Evolutionary conservation across 30 jellyfish, hydroid and myxozoan species (phyloP).

Genomic region (Hydractinia echinata): DNA sequence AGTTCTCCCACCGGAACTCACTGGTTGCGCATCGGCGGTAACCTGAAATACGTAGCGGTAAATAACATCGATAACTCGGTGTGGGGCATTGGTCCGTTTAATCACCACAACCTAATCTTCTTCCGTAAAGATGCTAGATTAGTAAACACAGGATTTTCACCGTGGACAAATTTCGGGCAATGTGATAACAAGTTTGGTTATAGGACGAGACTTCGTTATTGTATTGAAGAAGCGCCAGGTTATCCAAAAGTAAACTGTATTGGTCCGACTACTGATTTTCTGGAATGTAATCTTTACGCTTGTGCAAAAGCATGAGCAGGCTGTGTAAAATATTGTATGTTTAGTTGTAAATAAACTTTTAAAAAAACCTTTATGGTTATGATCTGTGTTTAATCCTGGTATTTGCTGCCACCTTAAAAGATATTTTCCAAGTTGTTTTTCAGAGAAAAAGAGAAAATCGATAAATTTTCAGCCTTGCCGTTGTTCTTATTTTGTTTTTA

Average conservation of each 20-base stretch:
- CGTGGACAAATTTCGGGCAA: constrained; percentile 8
- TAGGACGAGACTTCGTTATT: constrained; percentile 1
- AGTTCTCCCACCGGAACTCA: background rate
- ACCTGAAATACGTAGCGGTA: constrained; percentile 3
- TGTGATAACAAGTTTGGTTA: constrained; percentile 10
- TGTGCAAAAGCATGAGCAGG: no score
- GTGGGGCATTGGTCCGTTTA: background rate
- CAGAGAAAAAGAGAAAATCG: no score
- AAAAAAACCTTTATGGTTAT: no score
- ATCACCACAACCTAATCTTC: background rate
- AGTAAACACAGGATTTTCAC: constrained; percentile 13
- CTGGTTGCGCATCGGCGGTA: constrained; percentile 3
- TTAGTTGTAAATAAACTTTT: no score
- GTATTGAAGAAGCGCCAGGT: background rate
- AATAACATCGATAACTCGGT: constrained; percentile 5
- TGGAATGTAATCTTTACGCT: no score
- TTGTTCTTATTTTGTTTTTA: no score
- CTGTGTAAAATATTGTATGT: no score
- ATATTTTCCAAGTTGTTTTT: no score
- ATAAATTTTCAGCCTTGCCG: no score
- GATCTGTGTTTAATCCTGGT: no score
- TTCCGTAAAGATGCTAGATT: constrained; percentile 10
- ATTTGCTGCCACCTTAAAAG: no score
- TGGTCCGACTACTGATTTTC: no score
- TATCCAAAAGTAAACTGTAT: background rate